phyloP scores from a whole-genome alignment of 2,888 invertebrate genomes.

The Epicampocera succincta region DNA sequence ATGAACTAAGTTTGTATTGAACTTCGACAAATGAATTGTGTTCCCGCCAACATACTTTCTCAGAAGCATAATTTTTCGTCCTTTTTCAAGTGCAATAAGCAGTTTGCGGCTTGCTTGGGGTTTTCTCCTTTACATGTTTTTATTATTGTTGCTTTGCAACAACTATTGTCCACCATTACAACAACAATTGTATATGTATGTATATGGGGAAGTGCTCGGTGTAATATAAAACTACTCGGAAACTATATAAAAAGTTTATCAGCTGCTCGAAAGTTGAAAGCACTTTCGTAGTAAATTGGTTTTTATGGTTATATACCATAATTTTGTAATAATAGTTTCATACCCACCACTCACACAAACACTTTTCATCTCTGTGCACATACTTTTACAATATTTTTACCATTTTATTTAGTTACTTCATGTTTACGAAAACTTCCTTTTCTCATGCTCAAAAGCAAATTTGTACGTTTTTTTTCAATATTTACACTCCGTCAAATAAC shows the following conservation, averaged over 20 bases:
- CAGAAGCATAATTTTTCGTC: too few relatives aligned
- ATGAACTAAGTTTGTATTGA: too few relatives aligned
- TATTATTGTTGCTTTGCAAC: slow-evolving; percentile 6
- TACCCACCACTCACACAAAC: slow-evolving; percentile 5
- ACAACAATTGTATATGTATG: slow-evolving; percentile 19
- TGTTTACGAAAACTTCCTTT: slow-evolving; percentile 1
- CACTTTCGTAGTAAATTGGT: slow-evolving; percentile 53
- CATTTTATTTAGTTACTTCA: slow-evolving; percentile 2
- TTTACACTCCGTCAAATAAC: too few relatives aligned
- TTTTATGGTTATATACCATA: slow-evolving; percentile 57
- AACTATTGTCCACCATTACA: slow-evolving; percentile 45
- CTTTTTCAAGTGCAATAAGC: slow-evolving; percentile 49
- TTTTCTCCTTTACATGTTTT: not conserved
- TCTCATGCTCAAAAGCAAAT: not conserved
- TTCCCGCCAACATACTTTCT: too few relatives aligned
- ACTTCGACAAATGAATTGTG: too few relatives aligned
- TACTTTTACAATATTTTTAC: not conserved
- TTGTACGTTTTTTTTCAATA: too few relatives aligned
- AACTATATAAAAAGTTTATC: slow-evolving; percentile 45
- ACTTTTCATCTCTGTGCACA: not conserved
- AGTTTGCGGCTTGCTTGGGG: slow-evolving; percentile 39
- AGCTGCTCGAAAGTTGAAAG: slow-evolving; percentile 52
- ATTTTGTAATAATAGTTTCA: slow-evolving; percentile 46
- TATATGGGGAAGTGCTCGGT: not conserved
- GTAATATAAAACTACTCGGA: not conserved